These are phyloP conservation scores for Mallateleia sp. DNA, from an alignment of 2,888 invertebrate genomes.

Conservation along the genomic window DNA sequence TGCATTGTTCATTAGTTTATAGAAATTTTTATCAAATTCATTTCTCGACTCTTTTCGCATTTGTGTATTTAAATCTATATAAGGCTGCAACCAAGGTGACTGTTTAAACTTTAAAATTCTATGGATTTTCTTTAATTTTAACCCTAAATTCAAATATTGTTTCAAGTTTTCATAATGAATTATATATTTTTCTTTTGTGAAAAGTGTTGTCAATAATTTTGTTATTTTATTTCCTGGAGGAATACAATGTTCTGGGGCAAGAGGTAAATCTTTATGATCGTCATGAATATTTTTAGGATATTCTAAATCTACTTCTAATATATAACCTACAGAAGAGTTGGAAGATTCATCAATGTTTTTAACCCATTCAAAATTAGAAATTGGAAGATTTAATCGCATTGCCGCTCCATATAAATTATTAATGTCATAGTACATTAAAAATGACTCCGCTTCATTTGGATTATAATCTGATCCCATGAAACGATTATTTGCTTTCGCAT, in stretches of 20 bases:
- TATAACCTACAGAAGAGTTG: not conserved
- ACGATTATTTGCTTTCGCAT: conserved; percentile 23
- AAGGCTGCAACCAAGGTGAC: conserved; percentile 20
- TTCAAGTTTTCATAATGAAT: conserved; percentile 28
- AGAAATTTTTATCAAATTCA: conserved; percentile 26
- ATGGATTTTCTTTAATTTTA: conserved; percentile 15
- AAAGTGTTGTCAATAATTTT: not conserved
- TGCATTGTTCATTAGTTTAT: conserved; percentile 48
- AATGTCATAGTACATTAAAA: conserved; percentile 18
- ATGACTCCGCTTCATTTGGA: not conserved
- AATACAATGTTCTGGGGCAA: not conserved
- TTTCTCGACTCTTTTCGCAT: conserved; percentile 11
- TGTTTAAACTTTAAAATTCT: conserved; percentile 26
- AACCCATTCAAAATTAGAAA: not conserved
- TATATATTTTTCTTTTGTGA: conserved; percentile 1
- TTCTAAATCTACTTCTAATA: not conserved
- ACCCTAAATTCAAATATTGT: conserved; percentile 33
- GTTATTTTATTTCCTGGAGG: not conserved
- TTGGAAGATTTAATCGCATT: conserved; percentile 19
- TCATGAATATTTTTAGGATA: conserved; percentile 17
- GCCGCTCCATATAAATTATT: conserved; percentile 32
- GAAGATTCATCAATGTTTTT: not conserved
- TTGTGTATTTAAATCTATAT: conserved; percentile 23
- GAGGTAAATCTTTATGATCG: conserved; percentile 25
- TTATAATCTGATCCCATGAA: conserved; percentile 20